These are phyloP conservation scores for Nerophis ophidion DNA, from an alignment of 2,113 vertebrate species.

Conservation along the genomic window DNA sequence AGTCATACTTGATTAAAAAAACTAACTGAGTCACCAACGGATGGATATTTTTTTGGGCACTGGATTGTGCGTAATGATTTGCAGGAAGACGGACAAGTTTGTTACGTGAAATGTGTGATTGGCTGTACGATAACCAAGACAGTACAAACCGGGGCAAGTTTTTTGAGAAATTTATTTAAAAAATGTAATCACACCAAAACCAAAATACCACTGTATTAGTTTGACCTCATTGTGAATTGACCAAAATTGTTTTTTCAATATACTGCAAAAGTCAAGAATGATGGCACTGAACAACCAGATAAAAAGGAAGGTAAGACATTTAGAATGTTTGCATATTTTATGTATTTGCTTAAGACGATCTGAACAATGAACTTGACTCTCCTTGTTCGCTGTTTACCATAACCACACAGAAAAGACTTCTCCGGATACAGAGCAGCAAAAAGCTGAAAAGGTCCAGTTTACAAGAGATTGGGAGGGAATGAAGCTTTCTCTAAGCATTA, in stretches of 20 bases:
- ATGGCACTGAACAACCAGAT: not conserved
- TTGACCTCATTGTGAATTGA: not conserved
- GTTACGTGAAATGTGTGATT: too few species aligned
- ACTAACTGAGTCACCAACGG: too few species aligned
- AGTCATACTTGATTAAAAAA: too few species aligned
- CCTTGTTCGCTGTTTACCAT: not conserved
- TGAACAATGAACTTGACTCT: not conserved
- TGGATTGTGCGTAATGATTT: too few species aligned
- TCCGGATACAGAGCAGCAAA: conserved; percentile 76
- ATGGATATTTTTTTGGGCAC: too few species aligned
- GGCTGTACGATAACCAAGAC: too few species aligned
- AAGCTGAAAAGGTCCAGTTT: conserved; percentile 65
- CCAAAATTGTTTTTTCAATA: not conserved
- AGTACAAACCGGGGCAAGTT: too few species aligned
- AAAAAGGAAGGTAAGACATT: conserved; percentile 29
- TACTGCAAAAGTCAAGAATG: conserved; percentile 16
- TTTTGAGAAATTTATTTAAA: too few species aligned
- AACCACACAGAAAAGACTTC: not conserved
- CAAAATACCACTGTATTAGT: conserved; percentile 22
- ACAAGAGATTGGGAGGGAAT: conserved; percentile 65
- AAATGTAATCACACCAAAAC: too few species aligned
- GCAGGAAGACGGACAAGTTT: too few species aligned
- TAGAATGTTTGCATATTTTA: too few species aligned
- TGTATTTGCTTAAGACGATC: too few species aligned
- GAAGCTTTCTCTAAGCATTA: conserved; percentile 46